These are phyloP conservation scores for Reinhardtius hippoglossoides DNA, from an alignment of 2,113 vertebrate genomes.

Conservation along the genomic window DNA sequence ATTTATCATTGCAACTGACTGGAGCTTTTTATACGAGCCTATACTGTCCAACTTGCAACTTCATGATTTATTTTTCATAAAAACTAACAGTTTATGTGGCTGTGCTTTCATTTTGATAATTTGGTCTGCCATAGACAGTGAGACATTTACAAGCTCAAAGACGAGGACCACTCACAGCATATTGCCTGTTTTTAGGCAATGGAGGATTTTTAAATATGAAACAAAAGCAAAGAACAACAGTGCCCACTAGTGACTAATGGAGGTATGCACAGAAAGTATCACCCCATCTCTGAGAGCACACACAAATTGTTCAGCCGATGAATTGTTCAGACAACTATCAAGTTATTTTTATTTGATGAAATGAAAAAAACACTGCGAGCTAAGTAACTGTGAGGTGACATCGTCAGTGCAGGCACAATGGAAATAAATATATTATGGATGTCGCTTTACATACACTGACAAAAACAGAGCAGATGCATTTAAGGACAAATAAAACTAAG, in stretches of 20 bases:
- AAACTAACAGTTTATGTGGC: background rate
- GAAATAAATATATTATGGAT: slow-evolving; percentile 40
- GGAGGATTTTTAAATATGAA: background rate
- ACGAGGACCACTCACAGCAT: background rate
- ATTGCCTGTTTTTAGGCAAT: slow-evolving; percentile 2
- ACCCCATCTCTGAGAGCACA: background rate
- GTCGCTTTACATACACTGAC: no score
- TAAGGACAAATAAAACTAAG: background rate
- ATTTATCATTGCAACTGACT: no score
- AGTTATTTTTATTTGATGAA: slow-evolving; percentile 1
- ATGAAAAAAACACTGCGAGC: background rate
- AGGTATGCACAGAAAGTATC: background rate
- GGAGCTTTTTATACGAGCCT: no score
- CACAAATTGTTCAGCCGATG: background rate
- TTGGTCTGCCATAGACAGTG: background rate
- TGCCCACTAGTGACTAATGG: slow-evolving; percentile 65
- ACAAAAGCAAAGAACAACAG: slow-evolving; percentile 23
- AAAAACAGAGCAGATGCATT: background rate
- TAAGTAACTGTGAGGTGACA: slow-evolving; percentile 21
- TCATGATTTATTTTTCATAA: background rate
- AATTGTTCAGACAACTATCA: background rate
- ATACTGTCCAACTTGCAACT: no score
- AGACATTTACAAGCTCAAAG: background rate
- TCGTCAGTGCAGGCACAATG: slow-evolving; percentile 33
- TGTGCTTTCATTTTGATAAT: slow-evolving; percentile 6